Conservation (phyloP, 2,888 invertebrate species). For the Drosophila antonietae region DNA sequence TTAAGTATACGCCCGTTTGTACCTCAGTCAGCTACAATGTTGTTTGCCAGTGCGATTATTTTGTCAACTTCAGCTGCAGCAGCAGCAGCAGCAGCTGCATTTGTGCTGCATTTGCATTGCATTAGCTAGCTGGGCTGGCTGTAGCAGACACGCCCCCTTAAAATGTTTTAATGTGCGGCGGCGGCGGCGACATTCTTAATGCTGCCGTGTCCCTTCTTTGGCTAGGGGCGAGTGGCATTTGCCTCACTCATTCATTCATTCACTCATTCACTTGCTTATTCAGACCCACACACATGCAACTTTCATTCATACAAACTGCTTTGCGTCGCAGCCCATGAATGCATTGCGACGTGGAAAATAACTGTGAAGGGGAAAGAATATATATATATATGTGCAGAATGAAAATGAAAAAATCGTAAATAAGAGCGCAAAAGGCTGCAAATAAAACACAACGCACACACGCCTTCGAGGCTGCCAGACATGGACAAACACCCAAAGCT, state of each 20-base stretch:
- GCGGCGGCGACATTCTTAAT: slow-evolving; percentile 64
- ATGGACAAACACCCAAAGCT: slow-evolving; percentile 35
- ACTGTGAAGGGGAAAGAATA: slow-evolving; percentile 29
- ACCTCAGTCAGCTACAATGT: slow-evolving; percentile 26
- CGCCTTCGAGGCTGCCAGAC: slow-evolving; percentile 53
- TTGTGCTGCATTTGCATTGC: slow-evolving; percentile 54
- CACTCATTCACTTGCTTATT: slow-evolving; percentile 65
- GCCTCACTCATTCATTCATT: slow-evolving; percentile 45
- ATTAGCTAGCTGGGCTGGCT: slow-evolving; percentile 33
- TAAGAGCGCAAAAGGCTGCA: slow-evolving; percentile 74
- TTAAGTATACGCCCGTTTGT: slow-evolving; percentile 66
- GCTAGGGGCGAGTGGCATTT: slow-evolving; percentile 6
- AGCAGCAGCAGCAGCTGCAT: slow-evolving; percentile 17
- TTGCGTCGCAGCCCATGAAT: slow-evolving; percentile 48
- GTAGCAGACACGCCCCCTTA: slow-evolving; percentile 3
- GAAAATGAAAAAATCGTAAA: slow-evolving; percentile 68
- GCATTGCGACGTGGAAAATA: slow-evolving; percentile 50
- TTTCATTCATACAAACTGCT: slow-evolving; percentile 73
- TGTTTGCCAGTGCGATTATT: slow-evolving; percentile 56
- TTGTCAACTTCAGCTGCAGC: slow-evolving; percentile 42
- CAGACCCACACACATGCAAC: slow-evolving; percentile 76
- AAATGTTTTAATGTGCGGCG: slow-evolving; percentile 74
- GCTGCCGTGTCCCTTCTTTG: slow-evolving; percentile 20
- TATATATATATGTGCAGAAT: slow-evolving; percentile 32
- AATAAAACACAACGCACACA: slow-evolving; percentile 64